Evolutionary conservation across 1,140 invertebrate genomes (phyloP).

Genomic region (Leptinotarsa texana): DNA sequence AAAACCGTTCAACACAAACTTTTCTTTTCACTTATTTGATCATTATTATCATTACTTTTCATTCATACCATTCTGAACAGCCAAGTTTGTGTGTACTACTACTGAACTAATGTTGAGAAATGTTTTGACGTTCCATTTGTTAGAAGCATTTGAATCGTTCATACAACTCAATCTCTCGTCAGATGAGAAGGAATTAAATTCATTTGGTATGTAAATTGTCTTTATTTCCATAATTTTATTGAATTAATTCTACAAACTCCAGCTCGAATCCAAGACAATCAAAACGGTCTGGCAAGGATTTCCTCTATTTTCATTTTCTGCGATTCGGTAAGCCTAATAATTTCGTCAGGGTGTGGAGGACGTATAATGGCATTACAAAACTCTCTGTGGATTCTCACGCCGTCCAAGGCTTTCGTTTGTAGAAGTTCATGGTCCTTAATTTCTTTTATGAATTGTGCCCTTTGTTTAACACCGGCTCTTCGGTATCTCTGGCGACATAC

Average conservation of each 20-base stretch:
- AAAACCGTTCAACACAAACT: no score
- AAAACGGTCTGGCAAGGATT: slow-evolving; percentile 19
- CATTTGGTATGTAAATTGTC: neutral
- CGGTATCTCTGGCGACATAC: slow-evolving; percentile 51
- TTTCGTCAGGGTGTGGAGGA: slow-evolving; percentile 36
- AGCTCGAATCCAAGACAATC: neutral
- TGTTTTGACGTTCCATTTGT: no score
- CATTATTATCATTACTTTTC: no score
- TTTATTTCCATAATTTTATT: neutral
- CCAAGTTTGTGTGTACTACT: no score
- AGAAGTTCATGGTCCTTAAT: slow-evolving; percentile 46
- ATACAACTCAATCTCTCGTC: no score
- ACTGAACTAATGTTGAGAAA: no score
- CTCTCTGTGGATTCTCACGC: slow-evolving; percentile 48
- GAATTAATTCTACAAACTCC: neutral
- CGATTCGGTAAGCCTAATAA: slow-evolving; percentile 41
- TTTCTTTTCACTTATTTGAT: no score
- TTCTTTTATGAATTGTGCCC: slow-evolving; percentile 48
- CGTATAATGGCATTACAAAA: slow-evolving; percentile 48
- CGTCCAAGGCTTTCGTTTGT: slow-evolving; percentile 48
- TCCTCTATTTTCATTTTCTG: slow-evolving; percentile 33
- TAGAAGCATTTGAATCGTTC: no score
- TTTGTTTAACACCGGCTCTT: slow-evolving; percentile 40
- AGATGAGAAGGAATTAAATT: neutral
- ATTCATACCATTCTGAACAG: no score